Evolutionary conservation across 1,140 invertebrate genomes (phyloP).

Genomic region (Stegodyphus mimosarum): DNA sequence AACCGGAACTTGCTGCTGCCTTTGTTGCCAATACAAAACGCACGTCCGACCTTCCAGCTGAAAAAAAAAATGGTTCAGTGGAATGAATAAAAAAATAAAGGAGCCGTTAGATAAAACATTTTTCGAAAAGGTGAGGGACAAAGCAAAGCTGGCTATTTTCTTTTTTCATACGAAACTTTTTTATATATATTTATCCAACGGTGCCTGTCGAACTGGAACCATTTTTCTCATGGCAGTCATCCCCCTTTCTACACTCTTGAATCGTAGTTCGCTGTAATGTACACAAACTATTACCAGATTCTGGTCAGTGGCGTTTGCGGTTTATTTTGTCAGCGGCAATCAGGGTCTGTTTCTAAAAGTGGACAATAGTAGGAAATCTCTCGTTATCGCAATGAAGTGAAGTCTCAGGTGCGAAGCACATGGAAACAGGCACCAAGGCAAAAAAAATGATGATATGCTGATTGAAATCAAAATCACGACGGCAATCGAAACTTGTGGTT

Average conservation of each 20-base stretch:
- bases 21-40: conserved; percentile 34
- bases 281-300: background rate
- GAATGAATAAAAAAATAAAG: conserved; percentile 8
- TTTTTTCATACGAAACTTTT: background rate
- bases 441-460: too few relatives aligned
- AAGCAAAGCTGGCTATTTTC: conserved; percentile 16
- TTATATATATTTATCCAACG: conserved; percentile 18
- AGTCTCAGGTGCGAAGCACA: too few relatives aligned
- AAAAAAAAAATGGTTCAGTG: conserved; percentile 1
- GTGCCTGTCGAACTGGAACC: conserved; percentile 4
- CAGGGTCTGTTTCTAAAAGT: too few relatives aligned
- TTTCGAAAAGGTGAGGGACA: conserved; percentile 6
- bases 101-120: conserved; percentile 3
- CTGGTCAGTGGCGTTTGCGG: background rate
- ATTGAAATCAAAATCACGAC: too few relatives aligned
- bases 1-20: conserved; percentile 1
- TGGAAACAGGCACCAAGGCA: too few relatives aligned
- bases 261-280: background rate
- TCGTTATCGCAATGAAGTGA: too few relatives aligned
- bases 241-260: background rate
- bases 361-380: too few relatives aligned
- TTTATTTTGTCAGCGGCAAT: background rate
- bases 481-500: too few relatives aligned
- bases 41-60: conserved; percentile 38
- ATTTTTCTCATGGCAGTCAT: conserved; percentile 37